Conservation (phyloP, 2,113 vertebrate species). For the Copsychus sechellarum region DNA sequence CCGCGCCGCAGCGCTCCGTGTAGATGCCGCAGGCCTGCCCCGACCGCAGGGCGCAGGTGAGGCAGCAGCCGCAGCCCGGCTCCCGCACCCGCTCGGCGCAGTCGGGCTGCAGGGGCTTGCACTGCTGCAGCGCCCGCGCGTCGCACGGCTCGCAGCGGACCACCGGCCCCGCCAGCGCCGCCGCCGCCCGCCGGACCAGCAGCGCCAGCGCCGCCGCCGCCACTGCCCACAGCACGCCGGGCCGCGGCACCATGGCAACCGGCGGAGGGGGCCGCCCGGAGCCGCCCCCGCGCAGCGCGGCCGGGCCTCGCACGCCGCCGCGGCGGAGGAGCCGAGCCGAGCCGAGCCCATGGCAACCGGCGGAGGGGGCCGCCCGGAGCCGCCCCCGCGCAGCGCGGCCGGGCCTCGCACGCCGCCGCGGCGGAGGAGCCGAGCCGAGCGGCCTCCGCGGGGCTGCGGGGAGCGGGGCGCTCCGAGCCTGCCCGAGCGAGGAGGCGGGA, state of each 20-base stretch:
- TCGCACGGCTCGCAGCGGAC: slow-evolving; percentile 86
- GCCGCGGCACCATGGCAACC: too few relatives aligned
- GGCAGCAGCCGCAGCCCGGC: slow-evolving; percentile 92
- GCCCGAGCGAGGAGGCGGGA: not conserved
- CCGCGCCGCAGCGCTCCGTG: slow-evolving; percentile 86
- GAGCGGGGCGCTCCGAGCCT: not conserved
- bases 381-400: too few relatives aligned
- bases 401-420: too few relatives aligned
- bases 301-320: too few relatives aligned
- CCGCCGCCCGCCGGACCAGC: too few relatives aligned
- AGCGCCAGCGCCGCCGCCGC: too few relatives aligned
- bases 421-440: not conserved
- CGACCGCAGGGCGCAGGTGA: slow-evolving; percentile 83
- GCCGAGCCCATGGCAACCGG: too few relatives aligned
- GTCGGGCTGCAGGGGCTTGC: slow-evolving; percentile 79
- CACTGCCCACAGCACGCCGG: too few relatives aligned
- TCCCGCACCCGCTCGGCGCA: slow-evolving; percentile 87
- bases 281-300: too few relatives aligned
- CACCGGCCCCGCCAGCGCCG: too few relatives aligned
- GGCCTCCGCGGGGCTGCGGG: not conserved
- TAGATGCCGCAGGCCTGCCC: slow-evolving; percentile 89
- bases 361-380: too few relatives aligned
- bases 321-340: not conserved
- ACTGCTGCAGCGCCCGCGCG: slow-evolving; percentile 77
- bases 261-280: too few relatives aligned